Evolutionary conservation across 1,140 invertebrate genomes (phyloP), one percentile per base, ranked within the genome.

Genomic region (Danaus plexippus): DNA sequence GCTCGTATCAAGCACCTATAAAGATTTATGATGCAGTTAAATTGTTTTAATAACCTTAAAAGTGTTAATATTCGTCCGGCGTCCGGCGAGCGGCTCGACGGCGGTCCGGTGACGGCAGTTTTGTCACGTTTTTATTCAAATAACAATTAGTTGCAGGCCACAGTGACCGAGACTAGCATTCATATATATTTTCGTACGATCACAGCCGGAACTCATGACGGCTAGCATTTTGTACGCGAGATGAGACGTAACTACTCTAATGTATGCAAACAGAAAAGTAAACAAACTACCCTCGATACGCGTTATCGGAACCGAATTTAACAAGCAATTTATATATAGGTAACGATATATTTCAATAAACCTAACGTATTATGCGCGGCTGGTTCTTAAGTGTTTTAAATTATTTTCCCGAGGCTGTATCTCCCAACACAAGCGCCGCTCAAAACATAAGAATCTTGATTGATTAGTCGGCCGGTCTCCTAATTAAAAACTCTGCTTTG

Each of bases 91-190:
- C 15, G 15, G 52, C 40, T 54, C 52, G 48, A 40, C 54, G 61
- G 60, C 64, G 64, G 59, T 59, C 48, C 51, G 43, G 40, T 50
- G 52, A 52, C 41, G 54, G 48, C 1, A 72, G 64, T 61, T 71
- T 44, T 41, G 51, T 66, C 77, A 74, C 74, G 71, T 79, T 53
- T 62, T 57, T 63, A 73, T 73, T 76, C 73, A 77, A 77, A 77
- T 79, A 79, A 75, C 74, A 80, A 80, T 82, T 82, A 82, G 69
- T 61, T 59, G 63, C 62, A 59, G 70, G 61, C 63, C 58, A 60
- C 47, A 47, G 42, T 59, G 52, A 12, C 40, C 59, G 64, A 62
- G 63, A 58, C 50, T 54, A 40, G 63, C 52, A 68, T 64, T 50
- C 47, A 13, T 52, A 63, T 57, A 48, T 51, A 51, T 57, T 56